These are phyloP conservation scores for Tachyglossus aculeatus DNA, from an alignment of 2,797 vertebrate genomes.

Conservation along the genomic window DNA sequence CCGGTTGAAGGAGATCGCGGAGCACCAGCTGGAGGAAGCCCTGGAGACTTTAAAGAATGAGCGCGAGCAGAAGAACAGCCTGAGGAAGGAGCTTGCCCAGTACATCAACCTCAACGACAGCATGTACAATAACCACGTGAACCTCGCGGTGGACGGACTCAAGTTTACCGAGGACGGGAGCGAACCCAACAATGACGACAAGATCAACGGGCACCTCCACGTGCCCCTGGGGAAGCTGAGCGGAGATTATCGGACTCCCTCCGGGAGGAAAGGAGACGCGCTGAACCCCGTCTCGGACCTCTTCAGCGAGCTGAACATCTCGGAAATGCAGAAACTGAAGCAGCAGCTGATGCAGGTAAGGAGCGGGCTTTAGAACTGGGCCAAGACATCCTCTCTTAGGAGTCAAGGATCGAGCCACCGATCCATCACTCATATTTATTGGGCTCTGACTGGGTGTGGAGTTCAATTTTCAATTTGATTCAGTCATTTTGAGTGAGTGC, in stretches of 20 bases:
- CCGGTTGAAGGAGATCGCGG: slow-evolving; percentile 93
- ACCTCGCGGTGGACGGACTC: slow-evolving; percentile 89
- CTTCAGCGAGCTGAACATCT: slow-evolving; percentile 98
- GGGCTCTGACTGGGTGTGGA: no score
- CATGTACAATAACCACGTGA: slow-evolving; percentile 91
- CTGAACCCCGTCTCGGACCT: slow-evolving; percentile 91
- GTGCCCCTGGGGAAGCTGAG: slow-evolving; percentile 84
- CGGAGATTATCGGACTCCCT: slow-evolving; percentile 81
- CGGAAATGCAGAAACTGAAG: slow-evolving; percentile 97
- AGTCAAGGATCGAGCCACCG: neutral
- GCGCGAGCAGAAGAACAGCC: slow-evolving; percentile 94
- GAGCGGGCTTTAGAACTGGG: neutral
- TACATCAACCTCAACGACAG: slow-evolving; percentile 91
- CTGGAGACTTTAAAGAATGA: slow-evolving; percentile 94
- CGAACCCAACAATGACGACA: slow-evolving; percentile 89
- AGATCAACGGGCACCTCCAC: slow-evolving; percentile 88
- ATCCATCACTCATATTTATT: no score
- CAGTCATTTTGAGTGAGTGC: no score
- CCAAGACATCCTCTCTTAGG: neutral
- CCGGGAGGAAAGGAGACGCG: slow-evolving; percentile 84
- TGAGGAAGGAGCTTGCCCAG: slow-evolving; percentile 93
- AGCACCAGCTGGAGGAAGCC: slow-evolving; percentile 93
- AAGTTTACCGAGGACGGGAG: slow-evolving; percentile 86
- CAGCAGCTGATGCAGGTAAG: slow-evolving; percentile 96
- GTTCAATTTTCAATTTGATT: no score